These are phyloP conservation scores for Coregonus suidteri DNA, from an alignment of 2,797 vertebrate genomes.

Conservation along the genomic window DNA sequence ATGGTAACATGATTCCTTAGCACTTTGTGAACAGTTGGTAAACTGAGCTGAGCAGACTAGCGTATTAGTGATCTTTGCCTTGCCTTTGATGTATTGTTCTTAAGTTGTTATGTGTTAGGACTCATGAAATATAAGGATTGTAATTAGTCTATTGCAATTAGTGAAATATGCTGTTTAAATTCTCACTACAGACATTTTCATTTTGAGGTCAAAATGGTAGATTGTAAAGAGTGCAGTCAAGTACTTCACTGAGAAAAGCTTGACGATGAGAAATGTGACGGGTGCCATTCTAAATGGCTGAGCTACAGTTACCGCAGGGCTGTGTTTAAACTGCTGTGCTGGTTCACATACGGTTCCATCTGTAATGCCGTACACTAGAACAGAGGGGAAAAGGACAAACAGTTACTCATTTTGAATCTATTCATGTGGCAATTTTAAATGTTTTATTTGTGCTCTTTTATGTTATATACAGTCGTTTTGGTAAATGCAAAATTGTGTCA, in stretches of 20 bases:
- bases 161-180: constrained; percentile 45
- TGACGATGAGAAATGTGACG: constrained; percentile 27
- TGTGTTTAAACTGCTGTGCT: constrained; percentile 35
- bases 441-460: constrained; percentile 71
- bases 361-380: constrained; percentile 38
- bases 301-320: constrained; percentile 28
- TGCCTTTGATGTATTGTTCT: constrained; percentile 62
- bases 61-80: constrained; percentile 70
- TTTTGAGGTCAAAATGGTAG: constrained; percentile 46
- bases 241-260: constrained; percentile 31
- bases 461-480: constrained; percentile 71
- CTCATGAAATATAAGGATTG: constrained; percentile 50
- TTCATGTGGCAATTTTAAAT: constrained; percentile 63
- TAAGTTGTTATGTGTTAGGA: constrained; percentile 60
- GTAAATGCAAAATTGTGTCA: constrained; percentile 55
- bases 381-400: constrained; percentile 36
- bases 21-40: constrained; percentile 65
- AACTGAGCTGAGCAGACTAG: constrained; percentile 51
- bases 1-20: constrained; percentile 61
- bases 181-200: constrained; percentile 38
- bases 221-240: constrained; percentile 36
- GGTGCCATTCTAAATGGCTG: constrained; percentile 17
- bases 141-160: constrained; percentile 53
- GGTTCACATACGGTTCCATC: constrained; percentile 45
- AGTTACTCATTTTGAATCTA: constrained; percentile 48